These are phyloP conservation scores for Trachelus tabidus DNA, from an alignment of 2,888 invertebrate species.

Conservation along the genomic window DNA sequence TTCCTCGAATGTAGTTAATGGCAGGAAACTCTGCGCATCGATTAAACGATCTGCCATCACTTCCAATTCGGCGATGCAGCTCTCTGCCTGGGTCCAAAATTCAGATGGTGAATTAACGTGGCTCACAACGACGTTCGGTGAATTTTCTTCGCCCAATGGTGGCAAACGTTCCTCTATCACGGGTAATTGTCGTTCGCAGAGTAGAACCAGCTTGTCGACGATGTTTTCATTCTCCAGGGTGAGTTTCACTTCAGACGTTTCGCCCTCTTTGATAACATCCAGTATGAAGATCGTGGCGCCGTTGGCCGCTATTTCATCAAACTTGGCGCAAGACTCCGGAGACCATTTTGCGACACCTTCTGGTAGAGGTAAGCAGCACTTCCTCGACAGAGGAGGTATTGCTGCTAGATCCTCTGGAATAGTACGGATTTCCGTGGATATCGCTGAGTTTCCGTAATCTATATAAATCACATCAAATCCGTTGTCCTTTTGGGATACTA, in stretches of 20 bases:
- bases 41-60: constrained; percentile 70
- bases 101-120: constrained; percentile 49
- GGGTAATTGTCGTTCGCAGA: constrained; percentile 28
- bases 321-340: constrained; percentile 56
- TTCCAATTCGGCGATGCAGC: constrained; percentile 69
- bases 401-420: constrained; percentile 72
- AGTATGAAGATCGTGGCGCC: constrained; percentile 69
- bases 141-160: constrained; percentile 56
- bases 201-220: constrained; percentile 68
- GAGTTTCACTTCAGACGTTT: constrained; percentile 75
- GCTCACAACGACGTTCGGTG: constrained; percentile 43
- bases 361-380: constrained; percentile 71
- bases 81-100: constrained; percentile 62
- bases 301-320: constrained; percentile 61
- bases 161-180: constrained; percentile 48
- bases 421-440: constrained; percentile 71
- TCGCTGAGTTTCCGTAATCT: constrained; percentile 78
- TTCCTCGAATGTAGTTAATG: constrained; percentile 66
- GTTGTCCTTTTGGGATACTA: constrained; percentile 70
- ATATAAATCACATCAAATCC: constrained; percentile 74
- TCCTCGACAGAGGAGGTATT: constrained; percentile 73
- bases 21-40: constrained; percentile 70
- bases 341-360: constrained; percentile 66
- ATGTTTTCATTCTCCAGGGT: constrained; percentile 72
- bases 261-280: constrained; percentile 70